A percentile compares a stretch with the other conserved stretches of the same genome.
Conservation (phyloP, 2,113 vertebrate species). For the Silurus asotus region DNA sequence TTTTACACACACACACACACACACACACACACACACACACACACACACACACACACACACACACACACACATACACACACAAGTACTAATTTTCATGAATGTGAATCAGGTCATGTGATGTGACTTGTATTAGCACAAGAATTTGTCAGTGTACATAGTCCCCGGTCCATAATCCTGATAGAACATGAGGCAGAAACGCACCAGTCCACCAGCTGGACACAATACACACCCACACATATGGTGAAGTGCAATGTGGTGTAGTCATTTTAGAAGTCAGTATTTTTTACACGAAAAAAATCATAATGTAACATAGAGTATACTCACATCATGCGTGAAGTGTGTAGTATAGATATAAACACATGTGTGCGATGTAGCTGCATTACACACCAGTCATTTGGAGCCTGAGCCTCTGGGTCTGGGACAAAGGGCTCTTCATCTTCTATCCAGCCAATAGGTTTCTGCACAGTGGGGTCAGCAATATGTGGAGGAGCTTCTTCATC, state of each 20-base stretch:
- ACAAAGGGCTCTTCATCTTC: conserved; percentile 83
- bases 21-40: too few species aligned
- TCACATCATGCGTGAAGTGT: not conserved
- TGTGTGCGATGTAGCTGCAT: not conserved
- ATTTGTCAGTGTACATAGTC: too few species aligned
- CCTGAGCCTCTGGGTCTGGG: conserved; percentile 80
- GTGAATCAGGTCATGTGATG: too few species aligned
- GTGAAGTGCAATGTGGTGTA: not conserved
- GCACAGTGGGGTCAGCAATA: conserved; percentile 76
- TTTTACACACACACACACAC: too few species aligned
- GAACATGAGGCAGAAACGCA: not conserved
- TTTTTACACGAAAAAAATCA: not conserved
- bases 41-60: too few species aligned
- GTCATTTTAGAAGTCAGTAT: not conserved
- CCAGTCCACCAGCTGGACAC: not conserved
- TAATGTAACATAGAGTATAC: not conserved
- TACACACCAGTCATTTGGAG: conserved; percentile 81
- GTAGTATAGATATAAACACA: too few species aligned
- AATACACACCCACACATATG: not conserved
- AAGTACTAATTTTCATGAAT: too few species aligned
- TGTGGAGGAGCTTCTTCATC: conserved; percentile 84
- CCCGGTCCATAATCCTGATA: too few species aligned
- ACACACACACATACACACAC: too few species aligned
- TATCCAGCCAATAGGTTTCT: conserved; percentile 82
- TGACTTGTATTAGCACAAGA: too few species aligned